These are phyloP conservation scores for Drosophila auraria DNA, from an alignment of 1,140 invertebrate species.

Conservation along the genomic window DNA sequence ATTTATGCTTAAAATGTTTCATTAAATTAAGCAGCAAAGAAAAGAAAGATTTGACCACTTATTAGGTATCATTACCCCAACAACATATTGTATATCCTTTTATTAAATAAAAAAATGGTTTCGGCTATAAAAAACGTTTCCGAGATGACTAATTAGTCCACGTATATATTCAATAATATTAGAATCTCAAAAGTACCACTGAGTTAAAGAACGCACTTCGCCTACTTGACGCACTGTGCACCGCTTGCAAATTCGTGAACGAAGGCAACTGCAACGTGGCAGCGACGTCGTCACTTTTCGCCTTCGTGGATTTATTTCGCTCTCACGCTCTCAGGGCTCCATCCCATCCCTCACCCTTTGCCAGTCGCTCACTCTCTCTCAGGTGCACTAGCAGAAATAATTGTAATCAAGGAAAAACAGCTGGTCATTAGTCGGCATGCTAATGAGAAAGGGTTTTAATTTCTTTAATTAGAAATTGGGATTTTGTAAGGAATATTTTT, in stretches of 20 bases:
- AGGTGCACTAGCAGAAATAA: conserved; percentile 29
- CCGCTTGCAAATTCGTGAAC: conserved; percentile 56
- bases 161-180: too few species aligned
- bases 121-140: too few species aligned
- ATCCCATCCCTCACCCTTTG: conserved; percentile 14
- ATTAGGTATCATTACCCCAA: too few species aligned
- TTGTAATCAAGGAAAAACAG: conserved; percentile 9
- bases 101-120: too few species aligned
- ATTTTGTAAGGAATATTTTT: neutral
- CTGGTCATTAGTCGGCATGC: neutral
- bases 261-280: conserved; percentile 70
- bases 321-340: conserved; percentile 39
- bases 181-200: neutral
- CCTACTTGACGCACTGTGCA: conserved; percentile 4
- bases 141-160: too few species aligned
- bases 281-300: conserved; percentile 50
- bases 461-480: neutral
- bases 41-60: too few species aligned
- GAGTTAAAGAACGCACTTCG: neutral
- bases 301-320: conserved; percentile 31
- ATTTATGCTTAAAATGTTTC: too few species aligned
- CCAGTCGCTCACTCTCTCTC: conserved; percentile 14
- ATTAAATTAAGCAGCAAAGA: too few species aligned
- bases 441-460: neutral
- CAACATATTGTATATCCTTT: too few species aligned